Evolutionary conservation across 1,140 invertebrate genomes (phyloP).

Genomic region (Hylaeus anthracinus): DNA sequence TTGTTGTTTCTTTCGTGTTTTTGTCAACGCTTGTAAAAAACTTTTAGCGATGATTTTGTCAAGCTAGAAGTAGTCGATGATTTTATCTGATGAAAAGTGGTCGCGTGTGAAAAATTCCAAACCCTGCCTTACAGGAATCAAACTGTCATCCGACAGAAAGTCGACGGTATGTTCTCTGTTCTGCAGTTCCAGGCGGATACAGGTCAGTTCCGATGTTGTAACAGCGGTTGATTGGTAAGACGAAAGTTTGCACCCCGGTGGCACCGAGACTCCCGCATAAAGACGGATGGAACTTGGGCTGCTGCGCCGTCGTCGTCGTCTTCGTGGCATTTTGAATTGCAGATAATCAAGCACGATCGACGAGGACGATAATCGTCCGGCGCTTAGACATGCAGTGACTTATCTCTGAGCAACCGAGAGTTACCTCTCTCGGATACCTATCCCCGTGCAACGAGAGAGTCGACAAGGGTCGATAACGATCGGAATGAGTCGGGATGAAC

Average conservation of each 20-base stretch:
- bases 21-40: no score
- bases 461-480: constrained; percentile 60
- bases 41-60: no score
- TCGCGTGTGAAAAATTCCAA: no score
- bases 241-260: constrained; percentile 28
- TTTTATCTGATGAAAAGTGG: no score
- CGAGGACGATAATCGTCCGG: constrained; percentile 64
- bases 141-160: no score
- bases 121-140: no score
- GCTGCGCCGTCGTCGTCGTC: constrained; percentile 44
- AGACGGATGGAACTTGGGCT: constrained; percentile 21
- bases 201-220: constrained; percentile 1
- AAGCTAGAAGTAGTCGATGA: no score
- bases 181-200: background rate
- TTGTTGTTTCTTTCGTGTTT: no score
- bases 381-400: constrained; percentile 71
- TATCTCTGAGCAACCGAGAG: constrained; percentile 61
- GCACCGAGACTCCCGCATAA: constrained; percentile 58
- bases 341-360: constrained; percentile 70
- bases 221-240: constrained; percentile 44
- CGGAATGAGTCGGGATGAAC: constrained; percentile 55
- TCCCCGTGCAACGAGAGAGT: constrained; percentile 56
- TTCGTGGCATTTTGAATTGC: constrained; percentile 68
- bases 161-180: no score
- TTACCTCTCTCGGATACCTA: constrained; percentile 66